Conservation (phyloP, 2,888 invertebrate species). For the Netelia melanura region DNA sequence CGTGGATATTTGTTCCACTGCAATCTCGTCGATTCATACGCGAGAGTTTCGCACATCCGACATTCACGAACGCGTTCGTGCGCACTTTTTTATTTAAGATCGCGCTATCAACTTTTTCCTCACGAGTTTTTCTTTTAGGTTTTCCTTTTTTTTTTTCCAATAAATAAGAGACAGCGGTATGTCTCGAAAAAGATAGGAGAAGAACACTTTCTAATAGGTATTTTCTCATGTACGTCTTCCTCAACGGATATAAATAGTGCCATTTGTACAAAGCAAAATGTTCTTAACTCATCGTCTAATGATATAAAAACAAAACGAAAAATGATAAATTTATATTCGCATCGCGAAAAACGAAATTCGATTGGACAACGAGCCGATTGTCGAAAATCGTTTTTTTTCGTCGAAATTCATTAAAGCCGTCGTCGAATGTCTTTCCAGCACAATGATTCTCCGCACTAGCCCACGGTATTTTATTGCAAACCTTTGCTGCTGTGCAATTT, state of each 20-base stretch:
- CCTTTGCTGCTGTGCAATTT: slow-evolving; percentile 40
- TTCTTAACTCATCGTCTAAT: slow-evolving; percentile 69
- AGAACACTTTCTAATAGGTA: slow-evolving; percentile 69
- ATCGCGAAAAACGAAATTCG: slow-evolving; percentile 64
- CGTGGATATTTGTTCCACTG: slow-evolving; percentile 75
- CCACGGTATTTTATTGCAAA: slow-evolving; percentile 15
- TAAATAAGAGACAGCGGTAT: slow-evolving; percentile 58
- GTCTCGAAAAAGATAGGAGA: slow-evolving; percentile 49
- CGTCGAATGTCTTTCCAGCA: background rate
- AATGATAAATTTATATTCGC: slow-evolving; percentile 31
- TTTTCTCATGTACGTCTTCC: slow-evolving; percentile 58
- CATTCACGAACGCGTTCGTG: slow-evolving; percentile 16
- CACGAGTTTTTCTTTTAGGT: slow-evolving; percentile 31
- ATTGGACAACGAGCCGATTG: slow-evolving; percentile 30
- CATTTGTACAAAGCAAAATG: slow-evolving; percentile 81
- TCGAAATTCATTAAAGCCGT: background rate
- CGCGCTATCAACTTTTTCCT: slow-evolving; percentile 34
- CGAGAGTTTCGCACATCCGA: background rate
- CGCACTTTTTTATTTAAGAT: background rate
- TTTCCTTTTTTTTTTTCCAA: slow-evolving; percentile 43
- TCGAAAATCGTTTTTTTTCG: slow-evolving; percentile 33
- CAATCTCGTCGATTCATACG: background rate
- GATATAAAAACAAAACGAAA: slow-evolving; percentile 66
- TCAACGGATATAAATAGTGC: slow-evolving; percentile 80
- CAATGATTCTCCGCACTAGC: slow-evolving; percentile 39